phyloP scores from a whole-genome alignment of 2,888 invertebrate genomes.

The Campaea margaritaria region DNA sequence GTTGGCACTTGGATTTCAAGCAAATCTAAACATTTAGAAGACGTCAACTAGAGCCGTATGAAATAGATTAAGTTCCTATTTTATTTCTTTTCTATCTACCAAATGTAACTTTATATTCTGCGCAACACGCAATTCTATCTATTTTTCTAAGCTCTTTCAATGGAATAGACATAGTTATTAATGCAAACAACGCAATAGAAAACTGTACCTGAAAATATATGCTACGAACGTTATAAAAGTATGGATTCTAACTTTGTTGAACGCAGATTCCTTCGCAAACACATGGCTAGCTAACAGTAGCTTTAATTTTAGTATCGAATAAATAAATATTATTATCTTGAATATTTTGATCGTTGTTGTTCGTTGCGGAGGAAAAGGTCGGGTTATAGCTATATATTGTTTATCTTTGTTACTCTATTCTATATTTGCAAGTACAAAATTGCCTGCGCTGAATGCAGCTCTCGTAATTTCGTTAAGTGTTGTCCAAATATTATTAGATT shows the following conservation, averaged over 20 bases:
- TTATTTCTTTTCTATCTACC: neutral
- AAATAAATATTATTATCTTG: conserved; percentile 58
- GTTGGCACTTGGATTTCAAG: neutral
- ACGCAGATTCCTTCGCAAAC: conserved; percentile 53
- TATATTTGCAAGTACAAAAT: conserved; percentile 65
- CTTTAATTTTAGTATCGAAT: conserved; percentile 59
- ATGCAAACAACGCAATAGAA: conserved; percentile 25
- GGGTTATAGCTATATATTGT: conserved; percentile 75
- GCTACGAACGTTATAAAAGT: conserved; percentile 5
- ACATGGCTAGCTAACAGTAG: conserved; percentile 56
- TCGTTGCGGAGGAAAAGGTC: conserved; percentile 66
- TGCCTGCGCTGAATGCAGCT: conserved; percentile 59
- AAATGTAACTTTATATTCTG: conserved; percentile 7
- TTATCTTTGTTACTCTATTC: conserved; percentile 70
- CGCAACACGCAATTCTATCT: conserved; percentile 11
- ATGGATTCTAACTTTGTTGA: conserved; percentile 13
- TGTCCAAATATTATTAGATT: conserved; percentile 47
- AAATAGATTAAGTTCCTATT: too few species aligned
- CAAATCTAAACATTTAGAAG: too few species aligned
- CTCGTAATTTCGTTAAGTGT: conserved; percentile 54
- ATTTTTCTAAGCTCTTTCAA: conserved; percentile 14
- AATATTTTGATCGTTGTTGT: conserved; percentile 69
- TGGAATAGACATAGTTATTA: conserved; percentile 19
- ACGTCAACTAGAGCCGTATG: too few species aligned
- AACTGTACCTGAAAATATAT: conserved; percentile 24